Evolutionary conservation across 2,888 invertebrate genomes (phyloP), one percentile per base, ranked within the genome.

Genomic region (Conistra vaccinii): DNA sequence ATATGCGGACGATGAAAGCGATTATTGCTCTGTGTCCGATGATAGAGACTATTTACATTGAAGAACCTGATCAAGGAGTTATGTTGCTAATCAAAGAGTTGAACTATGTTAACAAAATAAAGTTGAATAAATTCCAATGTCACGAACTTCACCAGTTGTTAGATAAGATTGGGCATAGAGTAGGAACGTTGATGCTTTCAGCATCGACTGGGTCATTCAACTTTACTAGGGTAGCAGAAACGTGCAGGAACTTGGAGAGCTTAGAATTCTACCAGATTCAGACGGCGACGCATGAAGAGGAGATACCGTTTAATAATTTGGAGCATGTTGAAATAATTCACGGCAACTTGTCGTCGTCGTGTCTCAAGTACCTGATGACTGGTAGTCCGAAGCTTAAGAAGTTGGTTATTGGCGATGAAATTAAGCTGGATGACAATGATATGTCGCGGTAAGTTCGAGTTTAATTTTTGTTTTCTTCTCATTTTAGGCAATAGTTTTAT

Each of bases 241-340:
- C 97, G 3, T 97, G 97, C 79, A 97, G 97, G 14, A 97, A 97
- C 83, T 90, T 98, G 53, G 94, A 97, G 73, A 97, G 97, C 79
- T 91, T 98, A 80, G 98, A 98, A 89, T 97, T 97, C 87, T 98
- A 97, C 88, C 97, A 97, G 92, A 97, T 97, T 90, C 97, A 97
- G 71, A 96, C 97, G 4, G 94, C 97, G 23, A 97, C 97, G 10
- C 97, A 97, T 89, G 94, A 96, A 81, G 95, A 96, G 82, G 96
- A 97, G 89, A 93, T 96, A 78, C 95, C 97, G 66, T 97, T 98
- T 93, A 95, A 96, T 89, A 97, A 96, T 86, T 91, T 98, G 78
- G 97, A 97, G 86, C 97, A 97, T 42, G 93, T 98, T 65, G 98
- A 98, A 91, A 97, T 98, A 69, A 95, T 97, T 32, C 97, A 97